Percentiles rank a stretch among this genome's conserved stretches.
Conservation (phyloP, 2,888 invertebrate genomes). For the Steinernema hermaphroditum region DNA sequence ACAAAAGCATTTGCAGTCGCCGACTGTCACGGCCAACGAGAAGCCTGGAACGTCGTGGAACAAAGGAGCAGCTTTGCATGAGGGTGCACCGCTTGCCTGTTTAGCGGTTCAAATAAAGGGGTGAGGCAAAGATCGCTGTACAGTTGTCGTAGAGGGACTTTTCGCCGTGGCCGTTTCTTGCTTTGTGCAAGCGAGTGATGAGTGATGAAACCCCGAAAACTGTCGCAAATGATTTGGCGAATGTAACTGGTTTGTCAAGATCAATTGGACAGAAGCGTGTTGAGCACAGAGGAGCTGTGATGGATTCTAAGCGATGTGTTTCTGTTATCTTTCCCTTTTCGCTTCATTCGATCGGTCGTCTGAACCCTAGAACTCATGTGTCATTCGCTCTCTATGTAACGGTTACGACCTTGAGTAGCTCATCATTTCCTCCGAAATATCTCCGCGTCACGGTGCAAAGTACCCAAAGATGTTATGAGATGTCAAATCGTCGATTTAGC, state of each 20-base stretch:
- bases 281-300: not conserved
- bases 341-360: not conserved
- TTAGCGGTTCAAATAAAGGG: no score
- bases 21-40: no score
- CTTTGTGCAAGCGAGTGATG: no score
- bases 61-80: no score
- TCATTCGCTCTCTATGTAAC: constrained; percentile 5
- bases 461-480: no score
- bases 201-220: not conserved
- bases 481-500: not conserved
- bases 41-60: no score
- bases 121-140: no score
- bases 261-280: not conserved
- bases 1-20: no score
- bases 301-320: constrained; percentile 4
- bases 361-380: not conserved
- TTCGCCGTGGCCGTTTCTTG: no score
- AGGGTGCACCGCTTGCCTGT: no score
- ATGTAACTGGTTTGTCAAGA: constrained; percentile 27
- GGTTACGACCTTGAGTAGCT: not conserved
- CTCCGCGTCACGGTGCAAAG: no score
- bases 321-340: not conserved
- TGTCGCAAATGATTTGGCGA: not conserved
- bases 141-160: no score
- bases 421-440: not conserved